Percentiles rank a stretch among this genome's conserved stretches.
phyloP scores from a whole-genome alignment of 1,140 invertebrate genomes.

The Bombus vancouverensis region DNA sequence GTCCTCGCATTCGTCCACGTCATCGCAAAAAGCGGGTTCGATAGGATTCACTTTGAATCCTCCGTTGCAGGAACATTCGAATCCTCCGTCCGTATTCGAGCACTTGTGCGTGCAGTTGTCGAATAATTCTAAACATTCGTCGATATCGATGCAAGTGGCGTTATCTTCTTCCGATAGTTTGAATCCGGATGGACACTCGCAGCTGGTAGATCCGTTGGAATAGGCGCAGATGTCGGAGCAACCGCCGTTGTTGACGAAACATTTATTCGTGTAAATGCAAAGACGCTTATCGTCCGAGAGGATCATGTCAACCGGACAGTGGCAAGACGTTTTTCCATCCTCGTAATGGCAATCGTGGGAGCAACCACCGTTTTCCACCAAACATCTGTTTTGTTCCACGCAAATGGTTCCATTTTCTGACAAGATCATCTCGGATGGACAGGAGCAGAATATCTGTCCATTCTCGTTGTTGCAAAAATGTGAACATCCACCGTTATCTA shows the following conservation, averaged over 20 bases:
- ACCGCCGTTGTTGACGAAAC: slow-evolving; percentile 86
- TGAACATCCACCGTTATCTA: slow-evolving; percentile 81
- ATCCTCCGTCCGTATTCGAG: slow-evolving; percentile 88
- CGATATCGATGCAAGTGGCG: slow-evolving; percentile 80
- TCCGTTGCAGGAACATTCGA: slow-evolving; percentile 88
- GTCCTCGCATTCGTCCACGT: slow-evolving; percentile 82
- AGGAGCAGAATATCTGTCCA: slow-evolving; percentile 83
- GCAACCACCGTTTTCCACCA: slow-evolving; percentile 83
- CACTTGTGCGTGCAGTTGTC: slow-evolving; percentile 84
- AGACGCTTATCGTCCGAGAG: slow-evolving; percentile 66
- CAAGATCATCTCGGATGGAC: slow-evolving; percentile 78
- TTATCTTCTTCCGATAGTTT: slow-evolving; percentile 68
- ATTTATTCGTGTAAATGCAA: slow-evolving; percentile 87
- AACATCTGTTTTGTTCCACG: slow-evolving; percentile 85
- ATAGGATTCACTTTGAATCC: slow-evolving; percentile 84
- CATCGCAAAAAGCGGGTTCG: slow-evolving; percentile 67
- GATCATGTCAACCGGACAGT: slow-evolving; percentile 87
- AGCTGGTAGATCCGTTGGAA: slow-evolving; percentile 72
- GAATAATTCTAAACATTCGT: slow-evolving; percentile 83
- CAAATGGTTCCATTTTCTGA: slow-evolving; percentile 82
- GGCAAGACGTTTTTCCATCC: slow-evolving; percentile 82
- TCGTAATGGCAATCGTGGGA: slow-evolving; percentile 81
- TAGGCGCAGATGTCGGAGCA: slow-evolving; percentile 75
- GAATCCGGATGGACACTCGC: slow-evolving; percentile 80
- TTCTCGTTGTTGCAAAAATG: slow-evolving; percentile 84